Base-by-base conservation (phyloP, 2,888 invertebrate genomes). In the Ptycholaimellus sp. region DNA sequence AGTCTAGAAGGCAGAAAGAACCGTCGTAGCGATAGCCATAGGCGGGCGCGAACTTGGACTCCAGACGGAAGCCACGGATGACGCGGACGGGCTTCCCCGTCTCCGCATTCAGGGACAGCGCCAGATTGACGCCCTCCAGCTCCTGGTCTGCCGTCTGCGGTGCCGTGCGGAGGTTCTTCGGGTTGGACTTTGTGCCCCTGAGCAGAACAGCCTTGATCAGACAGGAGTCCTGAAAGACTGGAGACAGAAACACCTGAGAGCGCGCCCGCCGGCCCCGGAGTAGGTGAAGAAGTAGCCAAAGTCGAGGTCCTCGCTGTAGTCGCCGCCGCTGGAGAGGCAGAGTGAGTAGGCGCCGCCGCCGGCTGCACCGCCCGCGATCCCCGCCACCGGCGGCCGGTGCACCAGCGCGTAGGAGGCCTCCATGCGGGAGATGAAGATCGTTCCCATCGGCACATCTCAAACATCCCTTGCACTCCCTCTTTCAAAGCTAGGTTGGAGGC, bases 1-100 rank as follows among this genome's bases (percentile, higher is more conserved):
- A n/a, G n/a, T n/a, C n/a, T n/a, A n/a, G n/a, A n/a, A n/a, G 13
- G 22, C 3, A 30, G 19, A 22, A 25, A 17, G 4, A 40, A 51
- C 50, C 51, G 43, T 63, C 63, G 50, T 61, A 62, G 48, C 62
- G 48, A 44, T 62, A 63, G 19, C 62, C 62, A 22, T 54, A 52
- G 20, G 57, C 57, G 9, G 63, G 62, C 13, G 63, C 60, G 50
- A 56, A 63, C 1, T 46, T 47, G 42, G 57, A 56, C n/a, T 42
- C 44, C 5, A 59, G 48, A 41, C 61, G 60, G 42, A 57, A 61
- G 1, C 62, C 61, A 14, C 63, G 47, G 13, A 63, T 55, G 0
- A 63, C 61, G n/a, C 63, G 43, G 3, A 63, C 59, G 18, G 61
- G 60, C 6, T 52, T 46, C 3, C 51, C 47, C 4, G 30, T 21